phyloP scores from a whole-genome alignment of 2,888 invertebrate genomes.

The Congeria kusceri region DNA sequence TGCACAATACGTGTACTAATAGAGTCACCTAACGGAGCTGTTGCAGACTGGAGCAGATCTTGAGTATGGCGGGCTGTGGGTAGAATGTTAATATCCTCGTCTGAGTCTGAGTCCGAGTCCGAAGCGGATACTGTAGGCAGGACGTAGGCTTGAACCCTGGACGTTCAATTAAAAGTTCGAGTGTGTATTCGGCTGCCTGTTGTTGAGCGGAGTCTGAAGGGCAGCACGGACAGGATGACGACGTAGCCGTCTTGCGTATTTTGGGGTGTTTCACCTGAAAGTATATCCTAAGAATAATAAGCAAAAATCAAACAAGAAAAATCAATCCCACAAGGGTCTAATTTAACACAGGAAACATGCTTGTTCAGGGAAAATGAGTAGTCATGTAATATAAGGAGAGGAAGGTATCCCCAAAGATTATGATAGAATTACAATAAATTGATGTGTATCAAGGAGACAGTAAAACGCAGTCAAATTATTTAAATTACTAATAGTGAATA shows the following conservation, averaged over 20 bases:
- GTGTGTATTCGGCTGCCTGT: background rate
- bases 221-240: background rate
- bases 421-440: too few species aligned
- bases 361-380: too few species aligned
- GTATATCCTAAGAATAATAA: too few species aligned
- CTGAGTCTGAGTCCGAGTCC: background rate
- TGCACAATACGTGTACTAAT: constrained; percentile 8
- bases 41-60: background rate
- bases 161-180: background rate
- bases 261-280: constrained; percentile 8
- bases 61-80: background rate
- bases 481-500: too few species aligned
- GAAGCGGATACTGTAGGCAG: too few species aligned
- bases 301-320: too few species aligned
- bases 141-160: background rate
- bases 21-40: constrained; percentile 1
- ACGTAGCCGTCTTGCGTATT: background rate
- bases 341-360: too few species aligned
- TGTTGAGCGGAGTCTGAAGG: background rate
- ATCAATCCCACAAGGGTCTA: too few species aligned
- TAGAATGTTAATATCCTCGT: background rate
- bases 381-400: too few species aligned
- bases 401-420: too few species aligned
- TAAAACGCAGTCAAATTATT: too few species aligned
- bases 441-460: too few species aligned